Evolutionary conservation across 2,888 invertebrate species (phyloP), one percentile per base, ranked within the genome.

Genomic region (Caradrina clavipalpis): DNA sequence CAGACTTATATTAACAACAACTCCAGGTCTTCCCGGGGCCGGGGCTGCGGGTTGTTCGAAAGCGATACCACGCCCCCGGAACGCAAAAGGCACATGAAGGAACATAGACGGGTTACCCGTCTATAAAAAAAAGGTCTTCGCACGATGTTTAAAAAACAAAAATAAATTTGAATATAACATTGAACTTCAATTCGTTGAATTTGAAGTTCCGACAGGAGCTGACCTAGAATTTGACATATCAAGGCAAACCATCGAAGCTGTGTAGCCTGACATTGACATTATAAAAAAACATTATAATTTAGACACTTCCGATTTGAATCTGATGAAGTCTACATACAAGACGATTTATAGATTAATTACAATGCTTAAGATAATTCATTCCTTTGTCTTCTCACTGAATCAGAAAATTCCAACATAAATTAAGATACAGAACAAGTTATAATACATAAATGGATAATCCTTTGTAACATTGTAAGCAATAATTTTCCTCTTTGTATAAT

Each of bases 181-280:
- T 45, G 45, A 42, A 35, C 2, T 31, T 35, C n/a, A 31, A 31
- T 10, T 11, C 2, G 31, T 31, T n/a, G 4, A 19, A 31, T 19
- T 26, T 54, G 13, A 47, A 64, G 21, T 66, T 72, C 31, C 22
- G 26, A 42, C 45, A 54, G 19, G 13, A 56, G 51, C n/a, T 51
- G 39, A 58, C 54, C 67, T 78, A 50, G 45, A 55, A 51, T 50
- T 2, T 35, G 21, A 57, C n/a, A 35, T 10, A 58, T 15, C 57
- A 76, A 69, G 56, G 62, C 19, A 26, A 62, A 13, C 19, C 35
- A 11, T 19, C 47, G 10, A 54, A 53, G 45, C 13, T 10, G 10
- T 63, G 8, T 15, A 57, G 63, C 11, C 26, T 71, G 64, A 71
- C 61, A 76, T 76, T 73, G 70, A 56, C 50, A 69, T 76, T 69